Conservation (phyloP, 2,113 vertebrate genomes). For the Cariama cristata region DNA sequence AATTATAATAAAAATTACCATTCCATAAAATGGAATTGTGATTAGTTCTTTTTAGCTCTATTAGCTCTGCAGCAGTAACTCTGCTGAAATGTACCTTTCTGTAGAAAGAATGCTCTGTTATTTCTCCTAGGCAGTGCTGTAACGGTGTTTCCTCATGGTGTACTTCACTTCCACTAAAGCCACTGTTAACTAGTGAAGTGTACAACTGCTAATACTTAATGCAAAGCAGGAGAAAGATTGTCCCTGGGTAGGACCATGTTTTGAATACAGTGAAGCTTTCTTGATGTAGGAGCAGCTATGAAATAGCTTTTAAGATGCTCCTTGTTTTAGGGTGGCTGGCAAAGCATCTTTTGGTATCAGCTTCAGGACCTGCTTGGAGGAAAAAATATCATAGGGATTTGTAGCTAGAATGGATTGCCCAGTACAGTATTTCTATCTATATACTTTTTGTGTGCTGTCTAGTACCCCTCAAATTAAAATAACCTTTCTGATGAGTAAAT, state of each 20-base stretch:
- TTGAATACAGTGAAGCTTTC: neutral
- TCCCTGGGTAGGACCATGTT: no score
- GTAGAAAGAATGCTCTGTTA: neutral
- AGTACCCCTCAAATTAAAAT: neutral
- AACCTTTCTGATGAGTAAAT: neutral
- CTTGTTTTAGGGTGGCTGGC: neutral
- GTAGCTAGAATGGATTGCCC: neutral
- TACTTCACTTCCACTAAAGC: neutral
- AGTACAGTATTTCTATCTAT: neutral
- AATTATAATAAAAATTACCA: neutral
- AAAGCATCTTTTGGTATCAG: neutral
- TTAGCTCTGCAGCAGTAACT: neutral
- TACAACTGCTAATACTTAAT: neutral
- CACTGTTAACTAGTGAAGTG: neutral
- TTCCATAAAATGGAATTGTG: neutral
- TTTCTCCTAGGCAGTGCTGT: neutral
- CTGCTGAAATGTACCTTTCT: neutral
- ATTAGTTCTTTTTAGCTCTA: neutral
- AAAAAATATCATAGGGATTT: neutral
- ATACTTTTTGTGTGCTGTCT: neutral
- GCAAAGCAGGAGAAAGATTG: neutral
- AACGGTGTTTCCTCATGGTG: neutral
- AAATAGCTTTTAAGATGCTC: neutral
- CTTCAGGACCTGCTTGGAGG: neutral
- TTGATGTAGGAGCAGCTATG: neutral